These are phyloP conservation scores for Burhinus oedicnemus DNA, from an alignment of 2,113 vertebrate species.

Conservation along the genomic window DNA sequence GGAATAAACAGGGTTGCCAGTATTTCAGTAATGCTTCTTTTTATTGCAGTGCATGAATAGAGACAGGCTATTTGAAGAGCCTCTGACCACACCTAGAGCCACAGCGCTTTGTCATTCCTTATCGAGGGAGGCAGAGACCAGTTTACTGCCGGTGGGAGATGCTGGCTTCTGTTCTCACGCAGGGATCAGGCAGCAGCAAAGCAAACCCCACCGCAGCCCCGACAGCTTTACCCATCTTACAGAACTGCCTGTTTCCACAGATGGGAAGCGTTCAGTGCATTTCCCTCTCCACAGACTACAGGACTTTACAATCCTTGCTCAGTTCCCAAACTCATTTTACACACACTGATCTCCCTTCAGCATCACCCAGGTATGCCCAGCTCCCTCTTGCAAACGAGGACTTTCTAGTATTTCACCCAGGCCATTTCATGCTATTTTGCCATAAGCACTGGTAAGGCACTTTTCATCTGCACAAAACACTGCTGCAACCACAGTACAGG, in stretches of 20 bases:
- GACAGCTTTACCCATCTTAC: fast-evolving
- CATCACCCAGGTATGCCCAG: background rate
- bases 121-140: background rate
- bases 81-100: background rate
- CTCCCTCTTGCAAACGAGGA: fast-evolving
- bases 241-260: fast-evolving
- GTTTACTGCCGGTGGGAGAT: background rate
- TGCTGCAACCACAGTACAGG: fast-evolving
- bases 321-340: background rate
- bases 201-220: background rate
- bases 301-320: fast-evolving
- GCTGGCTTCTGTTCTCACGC: background rate
- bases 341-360: background rate
- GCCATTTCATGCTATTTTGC: background rate
- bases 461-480: background rate
- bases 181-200: background rate
- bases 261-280: fast-evolving
- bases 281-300: background rate
- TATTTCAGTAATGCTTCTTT: background rate
- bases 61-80: background rate
- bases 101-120: background rate
- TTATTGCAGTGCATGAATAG: background rate
- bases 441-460: fast-evolving
- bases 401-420: background rate
- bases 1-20: background rate